phyloP scores from a whole-genome alignment of 2,113 vertebrate species.

The Scytalopus superciliaris region DNA sequence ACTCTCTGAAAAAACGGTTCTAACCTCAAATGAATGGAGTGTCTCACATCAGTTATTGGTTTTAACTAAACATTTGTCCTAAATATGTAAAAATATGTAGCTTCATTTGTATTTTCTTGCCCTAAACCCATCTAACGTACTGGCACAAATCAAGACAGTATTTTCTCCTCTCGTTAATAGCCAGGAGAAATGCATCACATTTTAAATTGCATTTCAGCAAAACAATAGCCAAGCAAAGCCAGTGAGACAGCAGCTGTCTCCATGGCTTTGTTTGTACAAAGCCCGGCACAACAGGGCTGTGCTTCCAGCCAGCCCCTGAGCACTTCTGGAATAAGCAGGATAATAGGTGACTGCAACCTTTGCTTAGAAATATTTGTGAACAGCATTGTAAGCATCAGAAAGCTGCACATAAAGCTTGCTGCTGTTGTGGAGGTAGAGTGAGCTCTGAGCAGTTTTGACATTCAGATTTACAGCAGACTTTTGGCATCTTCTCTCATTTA shows the following conservation, averaged over 20 bases:
- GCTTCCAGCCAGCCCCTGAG: slow-evolving; percentile 29
- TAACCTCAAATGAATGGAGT: neutral
- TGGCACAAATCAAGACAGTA: neutral
- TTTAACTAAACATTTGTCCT: neutral
- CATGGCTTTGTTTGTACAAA: neutral
- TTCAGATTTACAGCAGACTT: slow-evolving; percentile 49
- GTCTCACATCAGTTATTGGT: neutral
- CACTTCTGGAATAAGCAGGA: slow-evolving; percentile 27
- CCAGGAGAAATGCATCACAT: neutral
- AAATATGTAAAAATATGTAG: neutral
- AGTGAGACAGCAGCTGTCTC: neutral
- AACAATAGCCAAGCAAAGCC: neutral
- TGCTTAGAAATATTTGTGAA: slow-evolving; percentile 56
- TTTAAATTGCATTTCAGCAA: slow-evolving; percentile 48
- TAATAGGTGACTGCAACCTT: slow-evolving; percentile 38
- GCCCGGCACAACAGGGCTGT: neutral
- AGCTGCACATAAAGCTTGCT: neutral
- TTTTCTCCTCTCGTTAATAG: neutral
- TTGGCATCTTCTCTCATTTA: slow-evolving; percentile 39
- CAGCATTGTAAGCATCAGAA: slow-evolving; percentile 38
- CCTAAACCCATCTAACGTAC: neutral
- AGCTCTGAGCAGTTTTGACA: slow-evolving; percentile 42
- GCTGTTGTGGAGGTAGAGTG: neutral
- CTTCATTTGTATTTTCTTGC: neutral
- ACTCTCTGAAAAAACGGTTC: neutral